Evolutionary conservation across 2,797 vertebrate species (phyloP), one percentile per base, ranked within the genome.

Genomic region (Xenopus petersii): DNA sequence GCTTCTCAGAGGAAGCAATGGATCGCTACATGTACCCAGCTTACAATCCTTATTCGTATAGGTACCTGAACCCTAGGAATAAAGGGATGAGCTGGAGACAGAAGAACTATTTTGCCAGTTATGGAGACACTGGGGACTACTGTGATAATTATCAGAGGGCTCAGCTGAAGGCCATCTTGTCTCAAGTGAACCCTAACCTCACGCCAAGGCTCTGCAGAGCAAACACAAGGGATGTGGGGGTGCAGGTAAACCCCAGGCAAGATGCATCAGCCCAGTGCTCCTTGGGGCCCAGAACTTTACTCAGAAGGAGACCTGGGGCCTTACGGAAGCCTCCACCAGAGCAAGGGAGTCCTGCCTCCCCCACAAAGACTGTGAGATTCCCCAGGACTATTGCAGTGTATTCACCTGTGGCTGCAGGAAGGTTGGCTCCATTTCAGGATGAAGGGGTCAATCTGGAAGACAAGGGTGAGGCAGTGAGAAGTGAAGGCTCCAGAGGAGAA

Each of bases 241-340:
- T 98, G 56, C 97, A 98, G 89, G 95, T 98, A 0, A 98, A 93
- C 89, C 96, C 95, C 46, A 90, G 88, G 74, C 88, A 83, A 30
- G 95, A 98, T 82, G 91, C 87, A 8, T 88, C 93, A 5, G 94
- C 97, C 77, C 97, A 98, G 87, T 98, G 97, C 84, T 92, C 96
- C 5, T 86, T 98, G 3, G 97, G 97, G 12, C 93, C 95, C 47
- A 89, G 94, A 77, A 95, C 94, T 12, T 91, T 98, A 8, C 69
- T 85, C 42, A 83, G 77, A 65, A 46, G 80, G 75, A 17, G 70
- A 55, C 2, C 36, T 2, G 75, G 17, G 49, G 47, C 26, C 4
- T 12, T 58, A 3, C 51, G 10, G 4, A 48, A 0, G 47, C 59
- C 77, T 76, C 71, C 4, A 59, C 69, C 73, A 62, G 73, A 81